phyloP scores from a whole-genome alignment of 1,140 invertebrate genomes.

The Lepidurus packardi region DNA sequence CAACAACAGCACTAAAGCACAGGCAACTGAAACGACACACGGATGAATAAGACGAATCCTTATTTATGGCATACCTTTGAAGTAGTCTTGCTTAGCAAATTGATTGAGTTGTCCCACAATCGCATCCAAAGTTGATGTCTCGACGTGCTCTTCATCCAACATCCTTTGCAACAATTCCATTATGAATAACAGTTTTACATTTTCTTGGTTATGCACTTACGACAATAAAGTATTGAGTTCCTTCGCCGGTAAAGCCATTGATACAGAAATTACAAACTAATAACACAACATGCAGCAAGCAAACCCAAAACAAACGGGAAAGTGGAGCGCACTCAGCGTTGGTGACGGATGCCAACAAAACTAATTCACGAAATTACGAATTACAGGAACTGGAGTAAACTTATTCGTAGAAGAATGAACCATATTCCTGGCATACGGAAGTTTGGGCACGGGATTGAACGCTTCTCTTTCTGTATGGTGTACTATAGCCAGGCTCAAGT shows the following conservation, averaged over 20 bases:
- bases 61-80: conserved; percentile 53
- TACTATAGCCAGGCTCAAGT: too few relatives aligned
- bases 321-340: background rate
- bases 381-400: too few relatives aligned
- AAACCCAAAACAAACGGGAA: background rate
- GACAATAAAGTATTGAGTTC: conserved; percentile 37
- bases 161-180: conserved; percentile 48
- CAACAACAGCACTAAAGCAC: conserved; percentile 58
- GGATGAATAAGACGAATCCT: conserved; percentile 30
- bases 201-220: conserved; percentile 32
- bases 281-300: background rate
- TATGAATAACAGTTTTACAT: conserved; percentile 19
- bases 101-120: conserved; percentile 64
- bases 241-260: conserved; percentile 38
- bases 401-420: too few relatives aligned
- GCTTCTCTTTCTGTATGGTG: too few relatives aligned
- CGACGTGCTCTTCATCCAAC: conserved; percentile 59
- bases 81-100: conserved; percentile 68
- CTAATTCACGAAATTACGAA: background rate
- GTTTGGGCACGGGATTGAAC: too few relatives aligned
- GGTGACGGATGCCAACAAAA: background rate
- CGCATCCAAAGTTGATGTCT: conserved; percentile 57
- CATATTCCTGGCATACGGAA: too few relatives aligned
- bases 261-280: background rate
- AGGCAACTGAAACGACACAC: conserved; percentile 49